Evolutionary conservation across 2,797 vertebrate species (phyloP).

Genomic region (Erpetoichthys calabaricus): DNA sequence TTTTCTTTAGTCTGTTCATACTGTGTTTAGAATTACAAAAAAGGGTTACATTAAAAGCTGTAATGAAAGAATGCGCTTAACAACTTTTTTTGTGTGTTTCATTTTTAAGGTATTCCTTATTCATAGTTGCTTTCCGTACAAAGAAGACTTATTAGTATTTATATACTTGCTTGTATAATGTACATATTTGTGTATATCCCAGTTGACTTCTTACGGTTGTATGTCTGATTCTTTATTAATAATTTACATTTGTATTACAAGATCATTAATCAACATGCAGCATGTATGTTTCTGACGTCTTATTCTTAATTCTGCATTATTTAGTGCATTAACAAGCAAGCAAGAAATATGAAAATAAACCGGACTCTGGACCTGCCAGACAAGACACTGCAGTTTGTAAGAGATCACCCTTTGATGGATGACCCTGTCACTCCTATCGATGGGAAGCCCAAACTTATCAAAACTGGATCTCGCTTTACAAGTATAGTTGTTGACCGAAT

Average conservation of each 20-base stretch:
- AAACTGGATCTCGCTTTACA: conserved; percentile 36
- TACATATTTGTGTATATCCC: not conserved
- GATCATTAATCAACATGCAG: too few species aligned
- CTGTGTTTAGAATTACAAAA: too few species aligned
- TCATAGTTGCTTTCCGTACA: too few species aligned
- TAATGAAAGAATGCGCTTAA: too few species aligned
- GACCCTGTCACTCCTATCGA: conserved; percentile 37
- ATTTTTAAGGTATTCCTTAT: too few species aligned
- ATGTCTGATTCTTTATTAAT: not conserved
- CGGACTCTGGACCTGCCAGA: conserved; percentile 48
- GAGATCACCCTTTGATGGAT: conserved; percentile 52
- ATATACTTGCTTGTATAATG: too few species aligned
- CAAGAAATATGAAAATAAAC: conserved; percentile 33
- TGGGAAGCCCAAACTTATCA: conserved; percentile 38
- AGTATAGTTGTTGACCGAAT: conserved; percentile 44
- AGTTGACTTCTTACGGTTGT: not conserved
- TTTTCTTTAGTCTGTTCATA: too few species aligned
- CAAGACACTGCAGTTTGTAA: conserved; percentile 54
- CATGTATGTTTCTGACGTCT: too few species aligned
- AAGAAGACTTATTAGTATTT: too few species aligned
- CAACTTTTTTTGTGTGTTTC: too few species aligned
- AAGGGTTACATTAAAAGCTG: too few species aligned
- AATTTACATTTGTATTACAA: too few species aligned
- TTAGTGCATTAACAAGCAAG: conserved; percentile 42
- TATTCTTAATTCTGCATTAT: not conserved